Evolutionary conservation across 2,888 invertebrate genomes (phyloP).

Genomic region (Pyrrhosoma nymphula): DNA sequence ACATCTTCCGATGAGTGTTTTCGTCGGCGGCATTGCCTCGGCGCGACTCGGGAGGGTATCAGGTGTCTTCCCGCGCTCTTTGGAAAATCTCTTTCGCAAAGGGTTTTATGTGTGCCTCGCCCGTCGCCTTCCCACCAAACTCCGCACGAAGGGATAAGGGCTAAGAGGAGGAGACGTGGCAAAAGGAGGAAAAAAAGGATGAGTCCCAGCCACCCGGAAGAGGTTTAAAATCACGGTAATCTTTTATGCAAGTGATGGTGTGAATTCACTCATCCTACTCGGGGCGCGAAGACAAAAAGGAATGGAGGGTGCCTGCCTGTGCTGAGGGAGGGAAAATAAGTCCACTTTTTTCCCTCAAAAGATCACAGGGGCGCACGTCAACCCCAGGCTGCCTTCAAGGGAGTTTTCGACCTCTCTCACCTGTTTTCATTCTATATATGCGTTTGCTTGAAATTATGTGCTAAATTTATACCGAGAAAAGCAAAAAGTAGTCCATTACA

Average conservation of each 20-base stretch:
- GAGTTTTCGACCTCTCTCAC: too few relatives aligned
- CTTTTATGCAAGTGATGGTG: conserved; percentile 47
- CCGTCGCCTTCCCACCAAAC: background rate
- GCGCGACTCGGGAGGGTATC: conserved; percentile 32
- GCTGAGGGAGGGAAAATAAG: background rate
- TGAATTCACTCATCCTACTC: background rate
- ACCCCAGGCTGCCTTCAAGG: too few relatives aligned
- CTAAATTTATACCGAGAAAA: too few relatives aligned
- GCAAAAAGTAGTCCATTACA: too few relatives aligned
- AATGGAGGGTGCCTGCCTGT: background rate
- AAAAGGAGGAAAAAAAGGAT: background rate
- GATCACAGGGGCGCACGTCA: background rate
- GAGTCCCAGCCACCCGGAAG: background rate
- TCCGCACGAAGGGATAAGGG: too few relatives aligned
- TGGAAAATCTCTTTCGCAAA: conserved; percentile 11
- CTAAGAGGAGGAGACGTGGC: background rate
- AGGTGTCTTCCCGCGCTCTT: conserved; percentile 23
- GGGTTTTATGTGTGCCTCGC: background rate
- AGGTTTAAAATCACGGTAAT: conserved; percentile 38
- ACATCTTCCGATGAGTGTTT: background rate
- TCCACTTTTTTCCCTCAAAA: background rate
- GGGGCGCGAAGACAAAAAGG: background rate
- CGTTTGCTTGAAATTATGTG: too few relatives aligned
- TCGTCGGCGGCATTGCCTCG: conserved; percentile 22
- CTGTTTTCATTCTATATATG: background rate